Conservation (phyloP, 2,888 invertebrate species). For the Agonopterix alstromeriana region DNA sequence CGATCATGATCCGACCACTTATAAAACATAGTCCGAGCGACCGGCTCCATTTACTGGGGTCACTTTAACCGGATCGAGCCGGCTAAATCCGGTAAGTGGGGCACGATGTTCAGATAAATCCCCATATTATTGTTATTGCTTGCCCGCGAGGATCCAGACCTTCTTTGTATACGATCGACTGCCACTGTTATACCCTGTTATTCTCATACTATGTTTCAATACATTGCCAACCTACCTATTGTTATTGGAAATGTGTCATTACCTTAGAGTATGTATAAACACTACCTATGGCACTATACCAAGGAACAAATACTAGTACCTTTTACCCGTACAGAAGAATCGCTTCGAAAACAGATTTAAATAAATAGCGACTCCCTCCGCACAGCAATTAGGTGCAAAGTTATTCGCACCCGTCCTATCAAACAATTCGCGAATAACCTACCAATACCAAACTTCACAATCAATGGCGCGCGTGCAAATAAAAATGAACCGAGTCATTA, state of each 20-base stretch:
- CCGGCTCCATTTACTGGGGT: constrained; percentile 7
- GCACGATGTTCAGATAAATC: constrained; percentile 12
- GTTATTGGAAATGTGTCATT: not conserved
- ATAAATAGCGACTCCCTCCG: no score
- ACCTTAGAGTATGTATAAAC: no score
- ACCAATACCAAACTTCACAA: no score
- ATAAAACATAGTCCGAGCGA: constrained; percentile 5
- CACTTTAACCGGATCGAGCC: constrained; percentile 28
- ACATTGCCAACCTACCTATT: not conserved
- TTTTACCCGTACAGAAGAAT: no score
- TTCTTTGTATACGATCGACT: constrained; percentile 38
- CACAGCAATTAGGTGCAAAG: no score
- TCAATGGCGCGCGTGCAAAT: no score
- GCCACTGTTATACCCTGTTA: constrained; percentile 34
- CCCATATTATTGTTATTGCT: constrained; percentile 54
- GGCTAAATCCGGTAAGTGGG: constrained; percentile 11
- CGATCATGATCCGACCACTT: constrained; percentile 37
- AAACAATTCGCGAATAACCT: no score
- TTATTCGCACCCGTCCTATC: no score
- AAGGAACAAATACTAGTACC: no score
- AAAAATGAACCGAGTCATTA: no score
- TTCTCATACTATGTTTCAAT: constrained; percentile 30
- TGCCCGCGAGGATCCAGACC: constrained; percentile 29
- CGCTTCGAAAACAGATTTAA: no score
- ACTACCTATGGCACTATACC: no score